A percentile compares a stretch with the other conserved stretches of the same genome.
Conservation (phyloP, 30 jellyfish, hydroid and myxozoan species). For the Chrysaora quinquecirrha region DNA sequence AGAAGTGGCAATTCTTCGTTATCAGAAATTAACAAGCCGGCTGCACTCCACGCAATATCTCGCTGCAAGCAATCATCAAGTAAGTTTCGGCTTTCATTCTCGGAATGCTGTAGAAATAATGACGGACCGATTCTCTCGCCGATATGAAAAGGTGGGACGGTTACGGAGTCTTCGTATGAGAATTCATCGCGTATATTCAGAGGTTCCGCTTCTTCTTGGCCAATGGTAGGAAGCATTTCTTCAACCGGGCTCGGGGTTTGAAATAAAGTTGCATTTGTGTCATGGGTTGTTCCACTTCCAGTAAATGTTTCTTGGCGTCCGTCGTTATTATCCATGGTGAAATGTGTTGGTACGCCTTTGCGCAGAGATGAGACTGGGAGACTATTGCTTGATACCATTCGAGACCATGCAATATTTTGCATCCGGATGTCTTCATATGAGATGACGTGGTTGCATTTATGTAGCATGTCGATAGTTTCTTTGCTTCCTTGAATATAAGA, state of each 20-base stretch:
- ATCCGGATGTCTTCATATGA: slow-evolving; percentile 20
- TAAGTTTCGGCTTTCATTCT: background rate
- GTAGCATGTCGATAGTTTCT: slow-evolving; percentile 8
- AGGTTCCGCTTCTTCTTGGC: background rate
- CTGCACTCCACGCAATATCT: background rate
- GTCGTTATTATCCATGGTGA: slow-evolving; percentile 7
- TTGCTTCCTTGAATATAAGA: slow-evolving; percentile 10
- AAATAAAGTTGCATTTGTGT: slow-evolving; percentile 18
- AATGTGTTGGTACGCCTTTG: slow-evolving; percentile 11
- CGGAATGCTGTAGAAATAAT: background rate
- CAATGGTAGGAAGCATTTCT: background rate
- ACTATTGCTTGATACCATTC: slow-evolving; percentile 18
- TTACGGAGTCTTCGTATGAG: background rate
- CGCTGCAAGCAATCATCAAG: background rate
- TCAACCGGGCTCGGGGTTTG: slow-evolving; percentile 8
- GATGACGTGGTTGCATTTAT: slow-evolving; percentile 24
- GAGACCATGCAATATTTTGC: slow-evolving; percentile 26
- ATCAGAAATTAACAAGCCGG: no score
- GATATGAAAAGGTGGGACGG: background rate
- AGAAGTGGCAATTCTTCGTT: no score
- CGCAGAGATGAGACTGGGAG: slow-evolving; percentile 10
- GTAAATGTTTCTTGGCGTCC: slow-evolving; percentile 17
- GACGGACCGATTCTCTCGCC: background rate
- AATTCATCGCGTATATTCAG: background rate
- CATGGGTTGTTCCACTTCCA: slow-evolving; percentile 17